phyloP scores from a whole-genome alignment of 2,797 vertebrate species.

The Mormyrus hasselquistii region DNA sequence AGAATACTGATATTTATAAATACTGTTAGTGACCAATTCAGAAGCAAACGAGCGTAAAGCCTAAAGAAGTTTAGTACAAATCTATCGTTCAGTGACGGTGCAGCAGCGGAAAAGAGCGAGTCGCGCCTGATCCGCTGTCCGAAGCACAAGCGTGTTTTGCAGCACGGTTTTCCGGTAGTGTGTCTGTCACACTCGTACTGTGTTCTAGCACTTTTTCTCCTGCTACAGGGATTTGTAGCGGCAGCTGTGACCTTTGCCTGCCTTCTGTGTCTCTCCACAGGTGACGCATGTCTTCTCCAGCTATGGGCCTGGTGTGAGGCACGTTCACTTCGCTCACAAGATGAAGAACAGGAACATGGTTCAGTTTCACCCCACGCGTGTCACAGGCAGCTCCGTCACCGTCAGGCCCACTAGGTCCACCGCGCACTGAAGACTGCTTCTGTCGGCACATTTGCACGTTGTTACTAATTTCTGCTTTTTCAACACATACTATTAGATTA shows the following conservation, averaged over 20 bases:
- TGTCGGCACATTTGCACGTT: not conserved
- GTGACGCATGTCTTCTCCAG: slow-evolving; percentile 73
- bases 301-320: slow-evolving; percentile 73
- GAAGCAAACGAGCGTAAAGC: not conserved
- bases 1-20: not conserved
- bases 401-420: slow-evolving; percentile 41
- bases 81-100: not conserved
- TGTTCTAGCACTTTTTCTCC: not conserved
- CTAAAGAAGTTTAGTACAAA: not conserved
- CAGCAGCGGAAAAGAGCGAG: not conserved
- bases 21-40: not conserved
- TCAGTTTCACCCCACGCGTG: slow-evolving; percentile 57
- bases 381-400: slow-evolving; percentile 63
- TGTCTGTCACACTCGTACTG: not conserved
- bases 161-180: not conserved
- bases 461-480: not conserved
- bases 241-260: not conserved
- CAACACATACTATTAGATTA: not conserved
- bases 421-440: not conserved
- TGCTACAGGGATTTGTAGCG: not conserved
- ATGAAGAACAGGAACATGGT: slow-evolving; percentile 63
- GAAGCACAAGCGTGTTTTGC: not conserved
- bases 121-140: not conserved
- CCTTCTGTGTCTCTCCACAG: slow-evolving; percentile 45
- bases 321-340: slow-evolving; percentile 65